A percentile compares a stretch with the other conserved stretches of the same genome.
Evolutionary conservation across 2,113 vertebrate species (phyloP).

Genomic region (human (Homo sapiens)): DNA sequence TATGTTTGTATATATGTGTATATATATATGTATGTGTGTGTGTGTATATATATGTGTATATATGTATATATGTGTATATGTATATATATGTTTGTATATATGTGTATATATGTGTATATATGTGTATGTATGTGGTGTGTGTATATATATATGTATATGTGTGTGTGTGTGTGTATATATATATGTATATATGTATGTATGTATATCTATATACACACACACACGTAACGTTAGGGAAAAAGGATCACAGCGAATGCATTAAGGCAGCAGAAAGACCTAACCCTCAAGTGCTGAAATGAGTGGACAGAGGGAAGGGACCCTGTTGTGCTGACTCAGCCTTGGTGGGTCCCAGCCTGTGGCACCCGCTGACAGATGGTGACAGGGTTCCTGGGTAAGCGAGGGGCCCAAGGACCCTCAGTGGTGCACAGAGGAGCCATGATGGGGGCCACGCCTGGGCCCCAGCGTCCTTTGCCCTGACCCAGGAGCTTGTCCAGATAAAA

Average conservation of each 20-base stretch:
- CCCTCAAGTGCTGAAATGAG: not conserved
- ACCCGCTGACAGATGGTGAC: accelerated
- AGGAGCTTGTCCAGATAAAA: accelerated
- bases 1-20: too few relatives aligned
- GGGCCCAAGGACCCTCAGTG: not conserved
- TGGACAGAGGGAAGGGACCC: not conserved
- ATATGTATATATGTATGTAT: accelerated
- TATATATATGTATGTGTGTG: accelerated
- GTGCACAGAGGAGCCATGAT: not conserved
- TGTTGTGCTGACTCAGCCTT: not conserved
- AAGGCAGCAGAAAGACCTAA: not conserved
- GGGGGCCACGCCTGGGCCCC: not conserved
- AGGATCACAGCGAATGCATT: not conserved
- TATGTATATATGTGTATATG: too few relatives aligned
- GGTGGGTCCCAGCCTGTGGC: not conserved
- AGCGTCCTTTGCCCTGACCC: not conserved
- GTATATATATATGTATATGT: too few relatives aligned
- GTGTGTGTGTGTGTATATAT: accelerated
- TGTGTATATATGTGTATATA: accelerated
- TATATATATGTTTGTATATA: accelerated
- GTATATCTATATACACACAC: too few relatives aligned
- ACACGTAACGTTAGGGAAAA: accelerated
- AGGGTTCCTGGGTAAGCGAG: not conserved
- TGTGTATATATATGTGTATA: accelerated
- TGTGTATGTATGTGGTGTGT: too few relatives aligned